Evolutionary conservation across 2,113 vertebrate species (phyloP).

Genomic region (Anolis sagrei): DNA sequence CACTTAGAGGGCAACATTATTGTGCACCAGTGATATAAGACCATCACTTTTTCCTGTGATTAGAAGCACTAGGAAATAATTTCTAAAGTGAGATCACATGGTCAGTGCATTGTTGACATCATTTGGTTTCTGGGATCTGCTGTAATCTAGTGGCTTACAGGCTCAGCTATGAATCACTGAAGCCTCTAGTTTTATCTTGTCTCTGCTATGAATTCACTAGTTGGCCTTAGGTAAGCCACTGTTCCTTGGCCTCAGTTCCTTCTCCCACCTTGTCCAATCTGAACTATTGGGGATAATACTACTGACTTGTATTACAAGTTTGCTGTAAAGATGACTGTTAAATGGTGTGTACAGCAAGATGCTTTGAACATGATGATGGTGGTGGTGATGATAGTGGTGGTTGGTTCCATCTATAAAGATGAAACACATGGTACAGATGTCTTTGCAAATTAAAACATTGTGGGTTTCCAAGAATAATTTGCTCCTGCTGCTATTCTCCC

Average conservation of each 20-base stretch:
- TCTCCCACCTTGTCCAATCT: background rate
- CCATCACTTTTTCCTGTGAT: background rate
- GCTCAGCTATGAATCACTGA: background rate
- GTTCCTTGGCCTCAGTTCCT: background rate
- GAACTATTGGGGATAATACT: background rate
- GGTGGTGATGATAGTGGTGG: background rate
- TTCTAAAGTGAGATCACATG: background rate
- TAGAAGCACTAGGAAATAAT: background rate
- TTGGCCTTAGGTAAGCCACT: background rate
- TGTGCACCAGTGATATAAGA: background rate
- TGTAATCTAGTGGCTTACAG: background rate
- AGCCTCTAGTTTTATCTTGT: background rate
- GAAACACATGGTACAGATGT: background rate
- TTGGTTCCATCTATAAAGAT: conserved; percentile 4
- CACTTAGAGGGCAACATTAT: too few relatives aligned
- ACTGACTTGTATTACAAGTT: background rate
- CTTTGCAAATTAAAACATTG: conserved; percentile 36
- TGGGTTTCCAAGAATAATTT: conserved; percentile 38
- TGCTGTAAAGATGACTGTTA: background rate
- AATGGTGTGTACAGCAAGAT: background rate
- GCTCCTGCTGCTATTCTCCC: conserved; percentile 39
- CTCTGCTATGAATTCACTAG: background rate
- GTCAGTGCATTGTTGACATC: background rate
- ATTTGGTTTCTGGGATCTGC: background rate
- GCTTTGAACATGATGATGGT: background rate